phyloP scores from a whole-genome alignment of 2,888 invertebrate species.

The Cheilosia pagana region DNA sequence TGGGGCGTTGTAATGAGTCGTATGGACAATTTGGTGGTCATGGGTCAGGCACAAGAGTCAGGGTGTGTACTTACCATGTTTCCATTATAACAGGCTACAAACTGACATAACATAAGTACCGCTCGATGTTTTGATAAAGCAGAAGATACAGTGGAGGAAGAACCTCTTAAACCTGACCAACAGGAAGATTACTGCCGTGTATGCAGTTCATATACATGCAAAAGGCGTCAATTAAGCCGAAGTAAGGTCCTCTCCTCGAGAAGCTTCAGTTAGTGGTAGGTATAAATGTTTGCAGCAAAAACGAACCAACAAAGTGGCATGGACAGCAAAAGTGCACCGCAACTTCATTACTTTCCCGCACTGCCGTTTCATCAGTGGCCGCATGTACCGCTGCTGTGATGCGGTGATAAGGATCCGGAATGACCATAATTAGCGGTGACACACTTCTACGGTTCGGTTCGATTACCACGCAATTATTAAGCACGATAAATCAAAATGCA shows the following conservation, averaged over 20 bases:
- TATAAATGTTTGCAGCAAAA: conserved; percentile 17
- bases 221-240: conserved; percentile 53
- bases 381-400: conserved; percentile 36
- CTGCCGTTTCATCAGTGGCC: conserved; percentile 38
- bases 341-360: conserved; percentile 17
- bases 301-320: not conserved
- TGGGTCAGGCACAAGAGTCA: not conserved
- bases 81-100: not conserved
- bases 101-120: not conserved
- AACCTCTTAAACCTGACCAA: not conserved
- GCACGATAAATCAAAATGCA: conserved; percentile 70
- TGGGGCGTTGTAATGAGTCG: conserved; percentile 50
- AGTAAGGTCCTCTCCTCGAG: conserved; percentile 5
- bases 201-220: conserved; percentile 8
- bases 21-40: conserved; percentile 3
- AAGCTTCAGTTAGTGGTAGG: not conserved
- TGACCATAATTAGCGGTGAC: conserved; percentile 76
- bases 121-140: not conserved
- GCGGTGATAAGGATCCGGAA: conserved; percentile 74
- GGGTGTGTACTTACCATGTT: not conserved
- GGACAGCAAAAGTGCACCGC: conserved; percentile 12
- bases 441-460: conserved; percentile 73
- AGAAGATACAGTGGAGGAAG: not conserved
- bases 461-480: conserved; percentile 70
- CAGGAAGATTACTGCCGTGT: conserved; percentile 8